phyloP scores from a whole-genome alignment of 1,140 invertebrate species.

The Panagrolaimus sp. region DNA sequence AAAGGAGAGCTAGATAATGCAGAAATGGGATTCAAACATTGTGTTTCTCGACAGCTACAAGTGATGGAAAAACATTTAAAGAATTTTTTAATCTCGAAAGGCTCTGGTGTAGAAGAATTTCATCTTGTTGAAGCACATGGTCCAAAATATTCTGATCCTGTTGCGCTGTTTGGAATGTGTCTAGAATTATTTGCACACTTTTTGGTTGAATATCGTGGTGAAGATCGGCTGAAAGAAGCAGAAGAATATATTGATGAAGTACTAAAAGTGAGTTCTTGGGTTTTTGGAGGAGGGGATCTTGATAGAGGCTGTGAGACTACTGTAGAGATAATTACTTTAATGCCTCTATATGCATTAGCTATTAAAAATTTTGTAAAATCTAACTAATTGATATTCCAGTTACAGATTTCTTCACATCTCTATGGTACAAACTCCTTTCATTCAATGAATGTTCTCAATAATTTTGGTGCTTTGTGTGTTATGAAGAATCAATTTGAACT shows the following conservation, averaged over 20 bases:
- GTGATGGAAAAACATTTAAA: constrained; percentile 47
- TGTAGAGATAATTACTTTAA: too few relatives aligned
- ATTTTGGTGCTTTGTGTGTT: constrained; percentile 48
- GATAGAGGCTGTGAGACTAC: too few relatives aligned
- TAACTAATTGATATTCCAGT: neutral
- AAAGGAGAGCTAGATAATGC: constrained; percentile 49
- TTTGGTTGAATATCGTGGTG: constrained; percentile 44
- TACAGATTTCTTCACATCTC: constrained; percentile 53
- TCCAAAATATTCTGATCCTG: constrained; percentile 47
- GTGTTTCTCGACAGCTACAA: constrained; percentile 49
- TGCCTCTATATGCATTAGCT: too few relatives aligned
- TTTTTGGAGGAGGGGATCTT: neutral
- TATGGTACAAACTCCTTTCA: constrained; percentile 48
- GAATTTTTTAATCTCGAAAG: constrained; percentile 47
- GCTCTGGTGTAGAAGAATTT: constrained; percentile 36
- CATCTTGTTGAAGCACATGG: constrained; percentile 44
- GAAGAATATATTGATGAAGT: constrained; percentile 56
- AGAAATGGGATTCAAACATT: constrained; percentile 54
- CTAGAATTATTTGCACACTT: constrained; percentile 52
- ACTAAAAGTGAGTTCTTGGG: constrained; percentile 39
- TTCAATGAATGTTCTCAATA: constrained; percentile 47
- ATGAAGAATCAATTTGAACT: constrained; percentile 44
- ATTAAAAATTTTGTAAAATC: too few relatives aligned
- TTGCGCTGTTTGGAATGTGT: constrained; percentile 55
- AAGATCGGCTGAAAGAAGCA: constrained; percentile 43